Evolutionary conservation across 2,888 invertebrate genomes (phyloP).

Genomic region (Crocallis elinguaria): DNA sequence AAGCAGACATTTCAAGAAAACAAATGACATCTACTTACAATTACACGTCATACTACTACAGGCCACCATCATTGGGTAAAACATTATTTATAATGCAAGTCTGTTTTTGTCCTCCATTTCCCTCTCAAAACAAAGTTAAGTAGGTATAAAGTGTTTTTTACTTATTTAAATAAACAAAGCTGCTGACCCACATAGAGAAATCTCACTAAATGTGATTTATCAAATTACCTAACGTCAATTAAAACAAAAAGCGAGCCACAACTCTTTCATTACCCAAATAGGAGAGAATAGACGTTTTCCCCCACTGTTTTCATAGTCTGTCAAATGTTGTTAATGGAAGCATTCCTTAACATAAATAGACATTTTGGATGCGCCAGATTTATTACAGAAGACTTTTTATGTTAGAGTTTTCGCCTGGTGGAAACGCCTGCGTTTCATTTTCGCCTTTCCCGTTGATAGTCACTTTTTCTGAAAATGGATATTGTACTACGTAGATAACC

Average conservation of each 20-base stretch:
- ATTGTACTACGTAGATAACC: no score
- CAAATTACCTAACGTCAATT: slow-evolving; percentile 21
- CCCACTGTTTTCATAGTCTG: slow-evolving; percentile 25
- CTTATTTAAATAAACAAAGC: background rate
- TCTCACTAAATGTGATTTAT: slow-evolving; percentile 6
- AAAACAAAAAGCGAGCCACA: slow-evolving; percentile 16
- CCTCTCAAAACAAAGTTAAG: no score
- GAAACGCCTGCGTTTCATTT: no score
- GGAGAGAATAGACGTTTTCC: slow-evolving; percentile 15
- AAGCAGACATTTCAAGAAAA: no score
- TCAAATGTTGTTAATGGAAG: slow-evolving; percentile 26
- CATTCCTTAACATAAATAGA: slow-evolving; percentile 29
- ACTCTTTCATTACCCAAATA: slow-evolving; percentile 23
- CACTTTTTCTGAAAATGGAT: no score
- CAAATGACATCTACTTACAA: no score
- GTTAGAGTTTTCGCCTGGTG: background rate
- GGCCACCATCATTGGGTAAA: no score
- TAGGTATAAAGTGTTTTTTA: no score
- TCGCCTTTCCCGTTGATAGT: no score
- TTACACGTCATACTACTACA: no score
- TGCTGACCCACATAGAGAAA: background rate
- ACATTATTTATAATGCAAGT: no score
- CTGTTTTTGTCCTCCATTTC: background rate
- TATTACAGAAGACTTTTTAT: slow-evolving; percentile 8
- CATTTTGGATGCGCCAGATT: slow-evolving; percentile 12